Percentiles rank a stretch among this genome's conserved stretches.
Evolutionary conservation across 2,888 invertebrate species (phyloP).

Genomic region (Cacoxenus indagator): DNA sequence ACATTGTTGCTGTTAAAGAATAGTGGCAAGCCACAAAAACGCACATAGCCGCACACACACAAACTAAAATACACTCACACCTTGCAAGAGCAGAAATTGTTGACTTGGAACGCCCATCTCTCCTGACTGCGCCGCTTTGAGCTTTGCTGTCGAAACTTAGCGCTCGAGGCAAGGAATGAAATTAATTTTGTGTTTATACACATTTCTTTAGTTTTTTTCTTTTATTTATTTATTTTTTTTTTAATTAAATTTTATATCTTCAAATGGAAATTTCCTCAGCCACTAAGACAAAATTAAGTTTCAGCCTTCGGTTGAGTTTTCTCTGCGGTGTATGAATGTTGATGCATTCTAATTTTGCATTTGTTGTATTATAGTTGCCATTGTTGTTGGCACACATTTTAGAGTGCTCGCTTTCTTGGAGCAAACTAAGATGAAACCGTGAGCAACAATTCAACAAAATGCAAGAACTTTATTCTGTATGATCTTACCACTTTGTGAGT

Average conservation of each 20-base stretch:
- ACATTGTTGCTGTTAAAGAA: background rate
- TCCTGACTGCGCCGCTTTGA: background rate
- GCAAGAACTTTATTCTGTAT: no score
- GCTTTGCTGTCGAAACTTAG: constrained; percentile 37
- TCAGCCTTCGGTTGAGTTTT: background rate
- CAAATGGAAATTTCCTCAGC: background rate
- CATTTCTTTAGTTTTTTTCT: constrained; percentile 32
- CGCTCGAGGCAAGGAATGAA: constrained; percentile 27
- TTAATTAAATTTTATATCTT: background rate
- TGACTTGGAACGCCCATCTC: background rate
- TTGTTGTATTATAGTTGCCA: background rate
- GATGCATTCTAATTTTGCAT: background rate
- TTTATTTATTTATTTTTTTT: background rate
- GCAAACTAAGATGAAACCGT: background rate
- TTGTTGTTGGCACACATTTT: background rate
- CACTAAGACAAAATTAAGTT: background rate
- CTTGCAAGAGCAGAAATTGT: background rate
- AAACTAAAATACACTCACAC: background rate
- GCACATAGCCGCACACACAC: background rate
- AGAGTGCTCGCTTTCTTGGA: background rate
- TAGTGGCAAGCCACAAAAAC: background rate
- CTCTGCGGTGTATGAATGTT: background rate
- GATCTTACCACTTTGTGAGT: no score
- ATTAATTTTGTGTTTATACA: constrained; percentile 49
- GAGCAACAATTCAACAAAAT: no score